Evolutionary conservation across 2,888 invertebrate genomes (phyloP), one percentile per base, ranked within the genome.

Genomic region (Agrochola lychnidis): DNA sequence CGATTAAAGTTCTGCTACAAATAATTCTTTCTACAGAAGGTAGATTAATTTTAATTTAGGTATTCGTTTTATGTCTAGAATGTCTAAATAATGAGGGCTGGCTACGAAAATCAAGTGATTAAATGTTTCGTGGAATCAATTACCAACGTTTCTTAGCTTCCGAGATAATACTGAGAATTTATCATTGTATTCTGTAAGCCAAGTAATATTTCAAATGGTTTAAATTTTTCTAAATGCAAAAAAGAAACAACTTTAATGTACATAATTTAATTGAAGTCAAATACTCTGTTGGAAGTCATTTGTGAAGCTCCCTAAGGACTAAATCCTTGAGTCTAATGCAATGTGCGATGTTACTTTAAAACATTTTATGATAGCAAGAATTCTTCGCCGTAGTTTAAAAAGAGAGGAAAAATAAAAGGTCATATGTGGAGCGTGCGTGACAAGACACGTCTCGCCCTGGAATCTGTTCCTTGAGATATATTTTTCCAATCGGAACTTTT

Each of bases 401-500:
- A 73, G 67, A 69, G 25, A 77, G 53, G 66, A 86, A 82, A 87
- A 87, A 84, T 82, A 89, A 80, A 84, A 79, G 75, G 70, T 70
- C 75, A 73, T 45, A 81, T 68, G 71, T 73, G 76, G 74, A 70
- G 81, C 88, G 90, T 87, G 88, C 89, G 89, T 91, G 92, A 89
- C 89, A 86, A 80, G 85, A 84, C 82, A 84, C 84, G 87, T 87
- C 84, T 86, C 48, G 48, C 48, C 48, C 81, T 76, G 76, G 80
- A 86, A 89, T 88, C 87, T 88, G 88, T 87, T 84, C 84, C 72
- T 57, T 36, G 72, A 78, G 67, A 81, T 84, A 88, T 86, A 89
- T 89, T 89, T 90, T 92, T 89, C 87, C 81, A 79, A 83, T 84
- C 78, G 84, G 76, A 87, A 88, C 87, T 88, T 84, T 85, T 81